Base-by-base conservation (phyloP, 35 echinoderm and acorn worm species). In the Apostichopus parvimensis region DNA sequence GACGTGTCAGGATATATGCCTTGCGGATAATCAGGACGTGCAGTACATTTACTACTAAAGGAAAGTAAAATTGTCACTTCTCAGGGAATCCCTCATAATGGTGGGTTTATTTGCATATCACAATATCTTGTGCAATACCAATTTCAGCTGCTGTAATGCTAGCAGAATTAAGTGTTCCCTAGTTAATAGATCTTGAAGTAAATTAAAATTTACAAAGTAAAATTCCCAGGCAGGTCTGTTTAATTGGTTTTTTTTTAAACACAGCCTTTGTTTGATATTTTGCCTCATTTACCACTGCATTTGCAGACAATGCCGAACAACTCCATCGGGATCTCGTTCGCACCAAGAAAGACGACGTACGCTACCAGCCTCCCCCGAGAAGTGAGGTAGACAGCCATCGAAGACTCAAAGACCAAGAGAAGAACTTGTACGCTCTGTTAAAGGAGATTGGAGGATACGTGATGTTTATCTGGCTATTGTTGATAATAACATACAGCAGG, bases 401-500 rank as follows among this genome's bases (percentile, higher is more conserved):
- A 10, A 55, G 57, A 26, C 90, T 90, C 53, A 95, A 94, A 34
- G 54, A 93, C n/a, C 58, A 85, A 45, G 91, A 98, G 73, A 53
- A 79, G 9, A 91, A 95, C 54, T 90, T 98, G 96, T 95, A 94
- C 73, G 90, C 77, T 14, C 94, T 95, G 6, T 71, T 98, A 77
- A 92, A 90, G 70, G 92, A 95, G 87, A 95, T 98, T 55, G 28
- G 87, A 56, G 91, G 92, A 53, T 95, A 95, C 26, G 12, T 94
- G 2, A 64, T 93, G 53, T 95, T 98, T 79, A 76, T 98, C 22
- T 98, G 93, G 91, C 90, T 98, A 7, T 78, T 98, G 6, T n/a
- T 98, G 45, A 78, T 92, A 5, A 90, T 98, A 14, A 92, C 94
- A 1, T 98, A 98, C 94, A 95, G 90, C 18, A 92, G 94, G 15